Percentiles rank a stretch among this genome's conserved stretches.
phyloP scores from a whole-genome alignment of 2,797 vertebrate species.

The Rhinogobio ventralis region DNA sequence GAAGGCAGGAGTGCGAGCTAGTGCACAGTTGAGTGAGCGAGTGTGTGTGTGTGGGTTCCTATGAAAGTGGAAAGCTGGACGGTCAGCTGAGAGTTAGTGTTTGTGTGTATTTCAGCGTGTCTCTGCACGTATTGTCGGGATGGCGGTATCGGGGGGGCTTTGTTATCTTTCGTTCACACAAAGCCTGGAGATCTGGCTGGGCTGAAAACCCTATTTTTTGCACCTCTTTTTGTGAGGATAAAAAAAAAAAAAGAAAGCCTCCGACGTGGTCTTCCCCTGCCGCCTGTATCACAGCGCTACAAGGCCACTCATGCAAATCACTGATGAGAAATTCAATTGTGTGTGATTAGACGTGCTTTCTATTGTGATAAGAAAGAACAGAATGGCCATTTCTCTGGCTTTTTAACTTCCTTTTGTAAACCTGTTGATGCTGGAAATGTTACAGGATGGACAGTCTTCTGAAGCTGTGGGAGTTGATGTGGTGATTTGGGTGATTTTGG shows the following conservation, averaged over 20 bases:
- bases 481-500: no score
- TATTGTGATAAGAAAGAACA: conserved; percentile 49
- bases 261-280: conserved; percentile 43
- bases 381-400: background rate
- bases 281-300: conserved; percentile 61
- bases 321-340: conserved; percentile 60
- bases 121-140: conserved; percentile 37
- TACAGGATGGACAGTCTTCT: background rate
- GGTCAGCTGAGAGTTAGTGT: conserved; percentile 51
- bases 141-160: conserved; percentile 38
- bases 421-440: conserved; percentile 41
- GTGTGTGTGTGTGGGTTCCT: conserved; percentile 61
- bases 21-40: conserved; percentile 65
- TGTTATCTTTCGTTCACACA: conserved; percentile 64
- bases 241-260: conserved; percentile 57
- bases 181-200: conserved; percentile 61
- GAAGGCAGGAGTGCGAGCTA: conserved; percentile 56
- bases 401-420: conserved; percentile 43
- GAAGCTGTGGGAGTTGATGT: conserved; percentile 1
- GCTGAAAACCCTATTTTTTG: conserved; percentile 56
- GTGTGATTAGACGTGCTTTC: conserved; percentile 48
- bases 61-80: conserved; percentile 40
- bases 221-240: conserved; percentile 45
- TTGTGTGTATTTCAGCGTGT: conserved; percentile 47
- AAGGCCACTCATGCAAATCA: conserved; percentile 58